Conservation (phyloP, 2,797 vertebrate genomes). For the Micromesistius poutassou region DNA sequence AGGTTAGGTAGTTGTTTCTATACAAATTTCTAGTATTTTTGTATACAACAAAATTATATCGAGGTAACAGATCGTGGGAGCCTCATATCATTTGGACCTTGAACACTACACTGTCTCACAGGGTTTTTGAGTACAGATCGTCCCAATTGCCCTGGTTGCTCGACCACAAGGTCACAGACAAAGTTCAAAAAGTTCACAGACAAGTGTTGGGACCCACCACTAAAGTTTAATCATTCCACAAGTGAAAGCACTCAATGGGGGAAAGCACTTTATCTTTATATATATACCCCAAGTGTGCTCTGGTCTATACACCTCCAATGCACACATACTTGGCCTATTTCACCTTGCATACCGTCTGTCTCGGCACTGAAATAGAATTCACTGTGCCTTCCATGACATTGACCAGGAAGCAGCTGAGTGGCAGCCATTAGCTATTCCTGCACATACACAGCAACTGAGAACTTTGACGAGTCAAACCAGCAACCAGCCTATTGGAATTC, state of each 20-base stretch:
- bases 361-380: constrained; percentile 62
- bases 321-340: constrained; percentile 60
- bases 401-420: constrained; percentile 4
- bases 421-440: background rate
- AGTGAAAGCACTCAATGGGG: background rate
- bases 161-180: background rate
- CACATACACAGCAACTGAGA: background rate
- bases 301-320: constrained; percentile 43
- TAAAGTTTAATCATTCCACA: background rate
- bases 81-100: background rate
- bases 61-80: background rate
- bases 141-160: background rate
- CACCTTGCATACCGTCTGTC: constrained; percentile 62
- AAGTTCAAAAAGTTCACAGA: background rate
- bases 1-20: background rate
- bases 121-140: background rate
- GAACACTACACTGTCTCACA: background rate
- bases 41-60: background rate
- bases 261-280: background rate
- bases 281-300: background rate
- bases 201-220: background rate
- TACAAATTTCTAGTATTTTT: background rate
- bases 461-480: background rate
- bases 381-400: constrained; percentile 31
- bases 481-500: constrained; percentile 12